These are phyloP conservation scores for Pachypanchax playfairii DNA, from an alignment of 2,113 vertebrate genomes.

Conservation along the genomic window DNA sequence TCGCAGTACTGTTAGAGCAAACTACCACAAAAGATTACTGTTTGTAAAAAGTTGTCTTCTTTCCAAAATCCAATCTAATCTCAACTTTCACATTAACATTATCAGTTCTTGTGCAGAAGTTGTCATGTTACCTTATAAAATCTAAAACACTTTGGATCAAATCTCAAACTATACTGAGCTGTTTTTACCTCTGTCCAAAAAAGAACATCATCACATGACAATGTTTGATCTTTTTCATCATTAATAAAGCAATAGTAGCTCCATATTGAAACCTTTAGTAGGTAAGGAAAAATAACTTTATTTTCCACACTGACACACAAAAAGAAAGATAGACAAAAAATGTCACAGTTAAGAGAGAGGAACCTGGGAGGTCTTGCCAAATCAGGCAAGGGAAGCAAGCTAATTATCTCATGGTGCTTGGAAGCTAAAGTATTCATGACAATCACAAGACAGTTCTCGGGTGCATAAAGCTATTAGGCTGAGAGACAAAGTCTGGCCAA, in stretches of 20 bases:
- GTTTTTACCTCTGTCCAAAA: neutral
- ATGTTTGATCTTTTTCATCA: neutral
- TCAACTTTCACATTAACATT: too few species aligned
- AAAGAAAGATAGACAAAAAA: neutral
- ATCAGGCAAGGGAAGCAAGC: slow-evolving; percentile 56
- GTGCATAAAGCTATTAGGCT: slow-evolving; percentile 60
- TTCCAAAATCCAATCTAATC: too few species aligned
- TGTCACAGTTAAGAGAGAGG: neutral
- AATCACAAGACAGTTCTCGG: slow-evolving; percentile 63
- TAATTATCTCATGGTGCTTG: slow-evolving; percentile 67
- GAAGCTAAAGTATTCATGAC: slow-evolving; percentile 66
- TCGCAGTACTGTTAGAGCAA: too few species aligned
- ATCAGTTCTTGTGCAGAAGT: neutral
- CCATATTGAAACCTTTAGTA: too few species aligned
- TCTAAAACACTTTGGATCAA: too few species aligned
- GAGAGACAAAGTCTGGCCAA: slow-evolving; percentile 57
- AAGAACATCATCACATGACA: neutral
- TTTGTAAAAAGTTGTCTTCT: too few species aligned
- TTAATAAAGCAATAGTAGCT: neutral
- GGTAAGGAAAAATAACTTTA: neutral
- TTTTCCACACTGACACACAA: neutral
- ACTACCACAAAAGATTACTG: too few species aligned
- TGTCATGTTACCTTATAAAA: too few species aligned
- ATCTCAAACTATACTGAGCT: neutral
- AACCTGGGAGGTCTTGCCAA: slow-evolving; percentile 45